Evolutionary conservation across 2,888 invertebrate species (phyloP).

Genomic region (Philaethria dido): DNA sequence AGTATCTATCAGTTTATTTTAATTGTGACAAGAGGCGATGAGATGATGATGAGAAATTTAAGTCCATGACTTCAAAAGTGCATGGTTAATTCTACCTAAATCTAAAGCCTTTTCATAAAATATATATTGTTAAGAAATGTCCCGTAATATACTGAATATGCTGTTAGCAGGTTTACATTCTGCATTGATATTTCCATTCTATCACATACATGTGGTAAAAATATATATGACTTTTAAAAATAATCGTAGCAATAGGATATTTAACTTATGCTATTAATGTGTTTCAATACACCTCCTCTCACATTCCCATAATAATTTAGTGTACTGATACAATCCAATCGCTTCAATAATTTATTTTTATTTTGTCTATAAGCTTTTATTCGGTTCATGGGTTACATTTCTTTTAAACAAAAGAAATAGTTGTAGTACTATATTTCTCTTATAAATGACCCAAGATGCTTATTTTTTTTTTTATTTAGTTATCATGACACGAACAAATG

Average conservation of each 20-base stretch:
- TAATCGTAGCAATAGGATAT: constrained; percentile 2
- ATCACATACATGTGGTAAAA: too few species aligned
- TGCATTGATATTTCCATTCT: too few species aligned
- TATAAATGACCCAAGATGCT: background rate
- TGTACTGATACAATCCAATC: background rate
- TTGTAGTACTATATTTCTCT: background rate
- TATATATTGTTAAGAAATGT: too few species aligned
- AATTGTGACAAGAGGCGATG: too few species aligned
- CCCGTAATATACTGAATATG: too few species aligned
- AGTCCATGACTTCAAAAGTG: too few species aligned
- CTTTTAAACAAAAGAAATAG: background rate
- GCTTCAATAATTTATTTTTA: background rate
- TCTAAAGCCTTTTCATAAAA: too few species aligned
- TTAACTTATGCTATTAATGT: background rate
- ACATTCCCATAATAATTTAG: constrained; percentile 1
- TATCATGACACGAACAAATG: background rate
- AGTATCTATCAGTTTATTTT: too few species aligned
- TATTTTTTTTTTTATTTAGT: background rate
- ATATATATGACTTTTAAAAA: background rate
- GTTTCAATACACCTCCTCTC: background rate
- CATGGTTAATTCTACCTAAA: too few species aligned
- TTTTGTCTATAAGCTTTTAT: background rate
- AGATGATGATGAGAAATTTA: too few species aligned
- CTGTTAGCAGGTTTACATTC: too few species aligned
- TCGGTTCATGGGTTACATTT: background rate